A percentile compares a stretch with the other conserved stretches of the same genome.
Evolutionary conservation across 2,888 invertebrate species (phyloP).

Genomic region (Mythimna vitellina): DNA sequence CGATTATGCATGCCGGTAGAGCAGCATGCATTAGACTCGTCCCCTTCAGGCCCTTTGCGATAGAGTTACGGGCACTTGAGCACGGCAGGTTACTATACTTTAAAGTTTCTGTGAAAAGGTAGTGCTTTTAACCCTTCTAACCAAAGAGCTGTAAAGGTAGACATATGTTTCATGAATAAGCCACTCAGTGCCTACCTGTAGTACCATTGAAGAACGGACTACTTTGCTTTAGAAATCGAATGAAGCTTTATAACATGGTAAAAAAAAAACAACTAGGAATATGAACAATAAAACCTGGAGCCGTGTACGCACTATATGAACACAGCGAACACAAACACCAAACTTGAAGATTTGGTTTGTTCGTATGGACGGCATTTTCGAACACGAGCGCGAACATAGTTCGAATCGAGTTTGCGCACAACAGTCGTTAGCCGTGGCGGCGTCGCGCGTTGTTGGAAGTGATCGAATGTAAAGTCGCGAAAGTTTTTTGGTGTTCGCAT

Average conservation of each 20-base stretch:
- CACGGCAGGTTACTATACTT: constrained; percentile 69
- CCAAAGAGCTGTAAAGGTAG: constrained; percentile 14
- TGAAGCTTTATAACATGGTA: neutral
- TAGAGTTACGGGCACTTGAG: constrained; percentile 77
- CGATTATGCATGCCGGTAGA: constrained; percentile 57
- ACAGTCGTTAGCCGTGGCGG: no score
- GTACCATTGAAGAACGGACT: constrained; percentile 21
- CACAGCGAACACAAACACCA: no score
- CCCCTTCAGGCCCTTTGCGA: constrained; percentile 65
- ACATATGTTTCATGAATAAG: constrained; percentile 26
- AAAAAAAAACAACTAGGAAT: neutral
- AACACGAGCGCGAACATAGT: no score
- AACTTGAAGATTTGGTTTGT: no score
- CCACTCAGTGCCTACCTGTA: constrained; percentile 32
- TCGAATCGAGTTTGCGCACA: no score
- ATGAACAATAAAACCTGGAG: neutral
- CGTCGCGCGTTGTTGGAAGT: no score
- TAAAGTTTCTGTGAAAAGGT: constrained; percentile 53
- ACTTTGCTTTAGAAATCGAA: constrained; percentile 22
- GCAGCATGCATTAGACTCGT: constrained; percentile 61
- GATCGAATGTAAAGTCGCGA: no score
- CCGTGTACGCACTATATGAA: no score
- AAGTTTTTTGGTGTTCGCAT: no score
- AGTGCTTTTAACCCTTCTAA: constrained; percentile 46
- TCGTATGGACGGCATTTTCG: no score